Conservation (phyloP, 1,140 invertebrate species). For the Bilobella aurantiaca region DNA sequence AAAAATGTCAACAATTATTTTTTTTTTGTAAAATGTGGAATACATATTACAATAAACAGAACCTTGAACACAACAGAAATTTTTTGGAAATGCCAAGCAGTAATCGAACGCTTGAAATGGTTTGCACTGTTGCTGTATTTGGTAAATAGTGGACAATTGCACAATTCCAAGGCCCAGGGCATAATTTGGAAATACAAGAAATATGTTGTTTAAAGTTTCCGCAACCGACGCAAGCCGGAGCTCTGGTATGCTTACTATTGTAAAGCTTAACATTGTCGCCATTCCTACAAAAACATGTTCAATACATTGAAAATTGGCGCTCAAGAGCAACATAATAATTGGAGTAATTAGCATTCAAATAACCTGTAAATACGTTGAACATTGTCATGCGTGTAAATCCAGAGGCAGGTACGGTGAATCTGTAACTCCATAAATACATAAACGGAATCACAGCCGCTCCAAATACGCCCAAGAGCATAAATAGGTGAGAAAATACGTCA, state of each 20-base stretch:
- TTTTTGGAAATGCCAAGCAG: not conserved
- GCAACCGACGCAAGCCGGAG: constrained; percentile 48
- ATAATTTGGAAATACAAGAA: constrained; percentile 60
- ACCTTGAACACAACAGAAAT: constrained; percentile 18
- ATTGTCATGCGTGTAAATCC: constrained; percentile 58
- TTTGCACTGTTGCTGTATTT: constrained; percentile 10
- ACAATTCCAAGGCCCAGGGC: constrained; percentile 49
- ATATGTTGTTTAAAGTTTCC: constrained; percentile 51
- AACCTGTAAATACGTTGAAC: constrained; percentile 54
- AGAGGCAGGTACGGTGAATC: constrained; percentile 37
- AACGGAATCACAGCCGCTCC: not conserved
- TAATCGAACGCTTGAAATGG: not conserved
- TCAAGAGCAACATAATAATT: no score
- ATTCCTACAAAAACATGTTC: constrained; percentile 45
- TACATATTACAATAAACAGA: no score
- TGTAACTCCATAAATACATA: constrained; percentile 13
- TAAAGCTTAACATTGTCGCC: constrained; percentile 54
- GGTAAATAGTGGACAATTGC: constrained; percentile 7
- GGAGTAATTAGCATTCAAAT: no score
- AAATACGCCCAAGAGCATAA: constrained; percentile 3
- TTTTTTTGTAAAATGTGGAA: no score
- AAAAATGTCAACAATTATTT: no score
- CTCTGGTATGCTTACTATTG: constrained; percentile 49
- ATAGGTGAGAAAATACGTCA: not conserved
- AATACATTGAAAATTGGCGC: no score